phyloP scores from a whole-genome alignment of 2,888 invertebrate genomes.

The Acanthosepion pharaonis region DNA sequence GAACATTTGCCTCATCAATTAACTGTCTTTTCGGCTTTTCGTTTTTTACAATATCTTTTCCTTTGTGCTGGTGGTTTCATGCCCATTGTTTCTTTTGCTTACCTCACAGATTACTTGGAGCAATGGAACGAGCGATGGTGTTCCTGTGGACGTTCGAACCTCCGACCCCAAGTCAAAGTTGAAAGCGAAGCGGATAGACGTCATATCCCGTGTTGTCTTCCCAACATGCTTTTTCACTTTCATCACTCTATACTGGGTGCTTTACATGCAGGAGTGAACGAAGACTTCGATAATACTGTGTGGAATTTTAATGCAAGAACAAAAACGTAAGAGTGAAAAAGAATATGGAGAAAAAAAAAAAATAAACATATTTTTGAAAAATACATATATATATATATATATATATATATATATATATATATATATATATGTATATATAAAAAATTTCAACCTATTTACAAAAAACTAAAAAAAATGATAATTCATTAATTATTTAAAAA shows the following conservation, averaged over 20 bases:
- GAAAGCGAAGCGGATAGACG: constrained; percentile 45
- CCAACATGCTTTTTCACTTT: constrained; percentile 40
- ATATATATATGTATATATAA: no score
- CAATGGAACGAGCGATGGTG: constrained; percentile 42
- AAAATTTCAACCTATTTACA: no score
- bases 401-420: no score
- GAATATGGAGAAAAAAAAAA: background rate
- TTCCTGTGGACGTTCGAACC: constrained; percentile 44
- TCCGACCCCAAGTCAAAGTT: constrained; percentile 44
- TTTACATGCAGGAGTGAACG: constrained; percentile 34
- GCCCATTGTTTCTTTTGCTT: background rate
- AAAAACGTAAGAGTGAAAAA: background rate
- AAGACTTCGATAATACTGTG: background rate
- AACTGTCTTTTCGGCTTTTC: background rate
- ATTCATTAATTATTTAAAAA: no score
- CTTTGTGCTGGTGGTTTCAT: no score
- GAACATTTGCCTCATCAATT: no score
- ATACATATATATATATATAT: background rate
- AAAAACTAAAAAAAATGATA: no score
- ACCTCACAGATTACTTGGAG: constrained; percentile 5
- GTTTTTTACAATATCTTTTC: background rate
- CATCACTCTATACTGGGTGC: constrained; percentile 37
- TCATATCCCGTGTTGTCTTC: constrained; percentile 45
- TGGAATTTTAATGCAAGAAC: background rate
- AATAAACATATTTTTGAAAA: background rate